phyloP scores from a whole-genome alignment of 2,888 invertebrate species.

The Tridacna gigas region DNA sequence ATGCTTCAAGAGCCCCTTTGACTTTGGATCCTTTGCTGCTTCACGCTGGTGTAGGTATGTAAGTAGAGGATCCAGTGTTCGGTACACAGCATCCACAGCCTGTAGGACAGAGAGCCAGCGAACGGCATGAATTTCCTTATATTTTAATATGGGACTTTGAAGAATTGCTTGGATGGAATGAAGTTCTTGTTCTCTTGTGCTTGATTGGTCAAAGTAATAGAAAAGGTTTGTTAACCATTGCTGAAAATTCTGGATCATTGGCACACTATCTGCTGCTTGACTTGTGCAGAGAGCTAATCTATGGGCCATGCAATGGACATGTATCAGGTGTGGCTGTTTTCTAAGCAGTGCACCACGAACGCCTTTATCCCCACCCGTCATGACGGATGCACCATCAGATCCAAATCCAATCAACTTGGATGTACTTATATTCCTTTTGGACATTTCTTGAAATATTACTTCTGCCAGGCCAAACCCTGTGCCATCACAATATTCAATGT shows the following conservation, averaged over 20 bases:
- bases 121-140: slow-evolving; percentile 34
- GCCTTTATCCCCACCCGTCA: slow-evolving; percentile 50
- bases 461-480: slow-evolving; percentile 36
- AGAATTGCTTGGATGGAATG: slow-evolving; percentile 14
- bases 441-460: slow-evolving; percentile 33
- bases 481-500: slow-evolving; percentile 40
- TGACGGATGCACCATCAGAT: slow-evolving; percentile 47
- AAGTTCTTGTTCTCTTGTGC: slow-evolving; percentile 15
- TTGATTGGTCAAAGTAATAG: slow-evolving; percentile 15
- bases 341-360: slow-evolving; percentile 28
- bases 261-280: slow-evolving; percentile 43
- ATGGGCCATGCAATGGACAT: slow-evolving; percentile 57
- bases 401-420: slow-evolving; percentile 44
- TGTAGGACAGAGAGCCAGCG: slow-evolving; percentile 27
- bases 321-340: slow-evolving; percentile 46
- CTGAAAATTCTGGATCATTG: slow-evolving; percentile 28
- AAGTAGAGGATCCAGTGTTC: slow-evolving; percentile 38
- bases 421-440: slow-evolving; percentile 6
- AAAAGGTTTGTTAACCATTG: slow-evolving; percentile 21
- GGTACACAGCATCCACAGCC: slow-evolving; percentile 28
- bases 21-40: slow-evolving; percentile 37
- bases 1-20: slow-evolving; percentile 42
- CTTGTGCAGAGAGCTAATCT: slow-evolving; percentile 47
- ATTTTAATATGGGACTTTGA: slow-evolving; percentile 15
- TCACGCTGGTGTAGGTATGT: slow-evolving; percentile 30